Conservation (phyloP, 2,888 invertebrate species). For the Ectobius pallidus region DNA sequence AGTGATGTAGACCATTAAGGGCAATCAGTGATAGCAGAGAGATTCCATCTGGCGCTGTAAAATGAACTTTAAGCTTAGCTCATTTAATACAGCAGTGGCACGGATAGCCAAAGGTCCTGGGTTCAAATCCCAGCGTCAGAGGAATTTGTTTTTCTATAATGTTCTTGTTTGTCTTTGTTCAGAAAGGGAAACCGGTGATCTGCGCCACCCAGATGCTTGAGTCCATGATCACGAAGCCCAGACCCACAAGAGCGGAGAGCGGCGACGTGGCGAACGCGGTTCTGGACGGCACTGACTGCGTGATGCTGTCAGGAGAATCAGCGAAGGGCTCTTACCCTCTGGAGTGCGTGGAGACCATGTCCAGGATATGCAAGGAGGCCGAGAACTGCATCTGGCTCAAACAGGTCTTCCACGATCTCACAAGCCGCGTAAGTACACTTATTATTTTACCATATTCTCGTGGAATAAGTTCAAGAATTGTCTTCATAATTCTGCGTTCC, state of each 20-base stretch:
- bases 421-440: neutral
- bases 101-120: too few relatives aligned
- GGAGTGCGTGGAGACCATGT: conserved; percentile 56
- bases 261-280: conserved; percentile 70
- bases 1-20: too few relatives aligned
- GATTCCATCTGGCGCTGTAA: too few relatives aligned
- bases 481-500: neutral
- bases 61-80: too few relatives aligned
- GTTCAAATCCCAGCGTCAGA: too few relatives aligned
- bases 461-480: neutral
- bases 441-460: too few relatives aligned
- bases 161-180: conserved; percentile 44
- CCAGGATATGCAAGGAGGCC: conserved; percentile 63
- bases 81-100: too few relatives aligned
- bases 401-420: conserved; percentile 71
- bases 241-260: conserved; percentile 66
- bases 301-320: conserved; percentile 69
- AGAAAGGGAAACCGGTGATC: conserved; percentile 71
- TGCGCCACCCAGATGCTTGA: conserved; percentile 71
- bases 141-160: too few relatives aligned
- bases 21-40: too few relatives aligned
- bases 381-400: conserved; percentile 64
- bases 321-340: conserved; percentile 67
- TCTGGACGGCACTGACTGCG: conserved; percentile 67
- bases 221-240: conserved; percentile 67